Evolutionary conservation across 2,797 vertebrate species (phyloP), one percentile per base, ranked within the genome.

Genomic region (Phataginus tricuspis): DNA sequence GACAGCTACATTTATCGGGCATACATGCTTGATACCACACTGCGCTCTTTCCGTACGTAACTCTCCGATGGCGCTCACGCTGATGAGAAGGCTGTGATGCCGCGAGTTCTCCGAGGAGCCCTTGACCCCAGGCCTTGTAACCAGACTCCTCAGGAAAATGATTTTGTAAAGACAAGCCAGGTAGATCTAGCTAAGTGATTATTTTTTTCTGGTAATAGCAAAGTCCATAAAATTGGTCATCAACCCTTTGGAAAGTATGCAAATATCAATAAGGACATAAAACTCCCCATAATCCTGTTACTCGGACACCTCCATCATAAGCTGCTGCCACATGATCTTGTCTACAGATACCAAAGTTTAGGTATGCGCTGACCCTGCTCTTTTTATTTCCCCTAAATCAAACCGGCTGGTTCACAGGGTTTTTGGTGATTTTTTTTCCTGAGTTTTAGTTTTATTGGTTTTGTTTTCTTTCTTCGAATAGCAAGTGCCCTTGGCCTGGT

Each of bases 261-360:
- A 29, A 5, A 13, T n/a, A 9, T 10, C 63, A 78, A 74, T 31
- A 49, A n/a, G 42, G 31, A 29, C 31, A 1, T 23, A 11, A 19
- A 2, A 0, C 12, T 5, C n/a, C 7, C 19, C 11, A 0, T 10
- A n/a, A 37, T 18, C 11, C 13, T 9, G 0, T 75, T 1, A 9
- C 19, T 7, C 45, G 1, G 16, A 27, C 6, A 2, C 11, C 8
- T 13, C 18, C 39, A 11, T 12, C 16, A 15, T 9, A 2, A 45
- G 25, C 39, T 31, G 49, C 15, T 4, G 5, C 19, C 45, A 0
- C 2, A 0, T 42, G 10, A 13, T 27, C 42, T 23, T n/a, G 59
- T 69, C 34, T 45, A 0, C 9, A 10, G 3, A 2, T 14, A 10
- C 45, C 49, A 49, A 12, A n/a, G 37, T 9, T 31, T 10, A n/a